These are phyloP conservation scores for Pantherophis alleghaniensis DNA, from an alignment of 2,797 vertebrate species.

Conservation along the genomic window DNA sequence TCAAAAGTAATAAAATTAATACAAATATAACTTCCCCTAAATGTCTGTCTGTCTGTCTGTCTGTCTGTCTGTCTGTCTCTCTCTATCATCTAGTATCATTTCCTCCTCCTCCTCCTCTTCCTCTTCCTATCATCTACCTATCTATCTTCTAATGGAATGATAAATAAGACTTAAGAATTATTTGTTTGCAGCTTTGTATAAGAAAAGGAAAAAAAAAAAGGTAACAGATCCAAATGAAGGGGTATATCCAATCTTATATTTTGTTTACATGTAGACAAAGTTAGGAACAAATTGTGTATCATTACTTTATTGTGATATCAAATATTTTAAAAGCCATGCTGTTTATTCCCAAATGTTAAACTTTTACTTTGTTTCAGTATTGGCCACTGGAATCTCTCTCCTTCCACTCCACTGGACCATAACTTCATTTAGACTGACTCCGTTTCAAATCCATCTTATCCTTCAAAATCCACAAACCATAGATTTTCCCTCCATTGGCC, in stretches of 20 bases:
- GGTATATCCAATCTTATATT: background rate
- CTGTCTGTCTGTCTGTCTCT: background rate
- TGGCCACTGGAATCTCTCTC: constrained; percentile 5
- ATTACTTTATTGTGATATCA: background rate
- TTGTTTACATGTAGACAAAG: background rate
- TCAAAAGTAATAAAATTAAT: background rate
- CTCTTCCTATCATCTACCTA: background rate
- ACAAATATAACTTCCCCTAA: background rate
- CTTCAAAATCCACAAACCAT: constrained; percentile 50
- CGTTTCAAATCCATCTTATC: constrained; percentile 56
- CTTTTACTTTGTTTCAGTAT: background rate
- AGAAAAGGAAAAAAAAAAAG: background rate
- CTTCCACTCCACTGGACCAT: constrained; percentile 14
- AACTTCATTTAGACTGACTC: constrained; percentile 52
- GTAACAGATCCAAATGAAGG: background rate
- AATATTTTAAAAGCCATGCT: background rate
- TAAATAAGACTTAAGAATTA: background rate
- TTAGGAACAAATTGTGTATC: background rate
- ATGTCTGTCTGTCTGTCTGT: background rate
- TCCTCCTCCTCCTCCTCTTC: too few species aligned
- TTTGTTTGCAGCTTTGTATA: background rate
- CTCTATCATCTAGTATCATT: too few species aligned
- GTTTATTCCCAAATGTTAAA: background rate
- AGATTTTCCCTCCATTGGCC: constrained; percentile 43
- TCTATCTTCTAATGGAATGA: background rate